These are phyloP conservation scores for Drosophila niveifrons DNA, from an alignment of 2,888 invertebrate species.

Conservation along the genomic window DNA sequence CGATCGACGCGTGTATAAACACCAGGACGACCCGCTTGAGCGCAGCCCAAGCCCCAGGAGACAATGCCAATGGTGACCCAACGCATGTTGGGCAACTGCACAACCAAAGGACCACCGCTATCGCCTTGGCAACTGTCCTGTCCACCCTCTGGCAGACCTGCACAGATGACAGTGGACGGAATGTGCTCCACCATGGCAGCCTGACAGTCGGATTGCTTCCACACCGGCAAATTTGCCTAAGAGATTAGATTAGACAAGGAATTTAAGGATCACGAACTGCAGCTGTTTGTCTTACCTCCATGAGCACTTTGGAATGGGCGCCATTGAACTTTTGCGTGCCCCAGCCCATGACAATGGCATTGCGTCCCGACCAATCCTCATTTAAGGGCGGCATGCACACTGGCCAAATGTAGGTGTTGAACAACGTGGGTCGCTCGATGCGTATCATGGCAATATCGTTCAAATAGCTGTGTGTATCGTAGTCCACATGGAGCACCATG, in stretches of 20 bases:
- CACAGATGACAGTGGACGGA: conserved; percentile 90
- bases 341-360: conserved; percentile 92
- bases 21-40: conserved; percentile 91
- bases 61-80: conserved; percentile 93
- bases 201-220: conserved; percentile 89
- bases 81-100: conserved; percentile 90
- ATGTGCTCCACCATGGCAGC: conserved; percentile 88
- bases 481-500: conserved; percentile 89
- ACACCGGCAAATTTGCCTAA: conserved; percentile 89
- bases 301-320: conserved; percentile 88
- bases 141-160: conserved; percentile 91
- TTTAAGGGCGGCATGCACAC: conserved; percentile 92
- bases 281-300: conserved; percentile 88
- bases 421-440: conserved; percentile 88
- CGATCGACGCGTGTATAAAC: conserved; percentile 90
- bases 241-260: background rate
- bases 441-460: conserved; percentile 92
- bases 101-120: conserved; percentile 90
- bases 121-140: conserved; percentile 93
- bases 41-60: conserved; percentile 94
- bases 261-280: background rate
- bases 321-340: conserved; percentile 91
- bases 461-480: conserved; percentile 89
- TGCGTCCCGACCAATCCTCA: conserved; percentile 87
- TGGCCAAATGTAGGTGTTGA: conserved; percentile 93